Evolutionary conservation across 2,888 invertebrate species (phyloP), one percentile per base, ranked within the genome.

Genomic region (Pristionchus entomophagus): DNA sequence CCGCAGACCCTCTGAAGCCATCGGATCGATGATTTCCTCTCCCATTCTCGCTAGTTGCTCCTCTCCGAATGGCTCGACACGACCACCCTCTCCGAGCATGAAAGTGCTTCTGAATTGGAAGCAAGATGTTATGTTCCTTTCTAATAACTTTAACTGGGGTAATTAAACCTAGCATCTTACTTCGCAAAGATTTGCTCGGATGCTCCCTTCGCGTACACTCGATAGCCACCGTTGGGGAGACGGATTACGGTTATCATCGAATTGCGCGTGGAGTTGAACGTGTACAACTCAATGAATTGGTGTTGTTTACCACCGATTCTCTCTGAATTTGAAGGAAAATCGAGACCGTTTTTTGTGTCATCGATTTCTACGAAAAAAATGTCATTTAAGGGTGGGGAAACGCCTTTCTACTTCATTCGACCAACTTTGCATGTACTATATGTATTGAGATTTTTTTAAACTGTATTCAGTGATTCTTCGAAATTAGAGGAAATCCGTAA

Each of bases 51-150:
- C 92, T 69, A 93, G 93, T 80, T 94, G 92, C 56, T 91, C 88
- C 29, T 91, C 86, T 5, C 92, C 88, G 88, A 95, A 94, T 6
- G 88, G 88, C 51, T 87, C 96, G 94, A 98, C 95, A 86, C 96
- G 96, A 88, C 98, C 99, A 93, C 97, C 96, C 94, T 97, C 96
- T 83, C 97, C 97, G 95, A 97, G 97, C 94, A 97, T 97, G 95
- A 97, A 97, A 94, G 97, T 96, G 95, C 97, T 97, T 95, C 97
- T 97, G 94, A 49, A 88, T 77, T 80, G n/a, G n/a, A n/a, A n/a
- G n/a, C n/a, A n/a, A n/a, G n/a, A n/a, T n/a, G n/a, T n/a, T n/a
- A n/a, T n/a, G n/a, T n/a, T n/a, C n/a, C n/a, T n/a, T n/a, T n/a
- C n/a, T n/a, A n/a, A n/a, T n/a, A n/a, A n/a, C n/a, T n/a, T n/a